A percentile compares a stretch with the other conserved stretches of the same genome.
Conservation (phyloP, 1,140 invertebrate species). For the Manduca sexta region DNA sequence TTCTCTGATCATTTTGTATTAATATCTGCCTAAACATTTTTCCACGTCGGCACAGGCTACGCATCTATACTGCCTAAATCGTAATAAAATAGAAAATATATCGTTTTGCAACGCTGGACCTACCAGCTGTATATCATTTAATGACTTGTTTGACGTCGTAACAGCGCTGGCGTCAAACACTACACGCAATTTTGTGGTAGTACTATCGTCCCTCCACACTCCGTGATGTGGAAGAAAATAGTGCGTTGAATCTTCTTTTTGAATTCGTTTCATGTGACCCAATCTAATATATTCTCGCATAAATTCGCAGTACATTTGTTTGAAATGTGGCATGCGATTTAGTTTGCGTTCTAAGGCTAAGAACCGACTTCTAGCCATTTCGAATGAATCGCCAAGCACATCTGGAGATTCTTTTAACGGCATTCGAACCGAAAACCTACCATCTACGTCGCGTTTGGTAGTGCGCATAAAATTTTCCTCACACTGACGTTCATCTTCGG, state of each 20-base stretch:
- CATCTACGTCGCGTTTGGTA: constrained; percentile 13
- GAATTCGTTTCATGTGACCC: constrained; percentile 26
- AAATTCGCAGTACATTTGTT: constrained; percentile 29
- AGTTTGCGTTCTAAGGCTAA: constrained; percentile 27
- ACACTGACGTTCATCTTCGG: constrained; percentile 15
- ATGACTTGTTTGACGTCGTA: constrained; percentile 5
- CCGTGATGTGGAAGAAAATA: constrained; percentile 18
- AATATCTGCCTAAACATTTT: constrained; percentile 53
- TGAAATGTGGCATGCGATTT: constrained; percentile 9
- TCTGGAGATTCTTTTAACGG: constrained; percentile 17
- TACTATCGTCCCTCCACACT: constrained; percentile 6
- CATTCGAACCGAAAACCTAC: constrained; percentile 21
- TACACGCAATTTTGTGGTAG: constrained; percentile 15
- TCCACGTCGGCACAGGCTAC: constrained; percentile 33
- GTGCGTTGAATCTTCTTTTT: not conserved
- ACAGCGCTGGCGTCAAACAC: constrained; percentile 16
- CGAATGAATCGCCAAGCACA: constrained; percentile 21
- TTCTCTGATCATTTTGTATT: constrained; percentile 1
- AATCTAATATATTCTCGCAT: constrained; percentile 21
- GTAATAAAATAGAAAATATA: constrained; percentile 8
- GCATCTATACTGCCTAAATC: constrained; percentile 12
- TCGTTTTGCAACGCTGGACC: constrained; percentile 13
- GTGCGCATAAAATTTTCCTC: constrained; percentile 11
- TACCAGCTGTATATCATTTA: constrained; percentile 17
- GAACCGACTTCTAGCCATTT: constrained; percentile 16